phyloP scores from a whole-genome alignment of 2,888 invertebrate genomes.

The Gymnoscelis rufifasciata region DNA sequence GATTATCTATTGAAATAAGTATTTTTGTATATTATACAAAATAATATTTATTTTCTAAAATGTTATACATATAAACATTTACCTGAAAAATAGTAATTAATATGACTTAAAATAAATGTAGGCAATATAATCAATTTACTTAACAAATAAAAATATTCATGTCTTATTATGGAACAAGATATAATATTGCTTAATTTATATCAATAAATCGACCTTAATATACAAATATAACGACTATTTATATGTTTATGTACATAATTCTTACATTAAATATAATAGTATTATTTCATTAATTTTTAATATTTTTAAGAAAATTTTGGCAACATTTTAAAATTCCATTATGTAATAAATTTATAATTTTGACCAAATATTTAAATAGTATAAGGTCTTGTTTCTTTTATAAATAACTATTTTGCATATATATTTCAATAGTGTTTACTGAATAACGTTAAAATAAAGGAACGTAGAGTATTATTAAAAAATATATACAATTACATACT shows the following conservation, averaged over 20 bases:
- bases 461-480: too few relatives aligned
- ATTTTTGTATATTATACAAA: background rate
- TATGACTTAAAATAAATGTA: background rate
- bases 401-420: too few relatives aligned
- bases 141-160: background rate
- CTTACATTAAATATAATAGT: background rate
- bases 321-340: too few relatives aligned
- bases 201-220: slow-evolving; percentile 16
- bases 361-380: too few relatives aligned
- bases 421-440: too few relatives aligned
- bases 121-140: background rate
- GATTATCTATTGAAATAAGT: background rate
- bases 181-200: slow-evolving; percentile 16
- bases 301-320: background rate
- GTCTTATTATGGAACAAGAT: slow-evolving; percentile 12
- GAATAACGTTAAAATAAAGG: too few relatives aligned
- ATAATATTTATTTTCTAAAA: too few relatives aligned
- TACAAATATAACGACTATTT: slow-evolving; percentile 22
- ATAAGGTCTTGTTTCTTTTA: too few relatives aligned
- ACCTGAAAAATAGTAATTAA: background rate
- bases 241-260: slow-evolving; percentile 16
- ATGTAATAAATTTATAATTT: too few relatives aligned
- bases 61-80: background rate
- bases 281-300: slow-evolving; percentile 1
- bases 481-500: too few relatives aligned